Conservation (phyloP, 2,797 vertebrate species). For the Peromyscus aztecus region DNA sequence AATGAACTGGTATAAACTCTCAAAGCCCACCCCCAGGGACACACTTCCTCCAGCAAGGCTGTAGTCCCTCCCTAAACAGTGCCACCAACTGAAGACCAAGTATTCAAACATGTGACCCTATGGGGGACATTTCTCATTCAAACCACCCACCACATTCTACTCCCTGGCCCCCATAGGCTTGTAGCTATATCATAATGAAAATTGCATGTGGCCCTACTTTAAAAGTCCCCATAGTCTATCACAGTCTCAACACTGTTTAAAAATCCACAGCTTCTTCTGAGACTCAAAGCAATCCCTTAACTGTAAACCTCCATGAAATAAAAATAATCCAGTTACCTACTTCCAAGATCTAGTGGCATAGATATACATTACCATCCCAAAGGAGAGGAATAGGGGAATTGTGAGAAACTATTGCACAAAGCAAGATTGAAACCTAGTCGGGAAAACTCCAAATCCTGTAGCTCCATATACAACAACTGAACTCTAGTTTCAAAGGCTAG, state of each 20-base stretch:
- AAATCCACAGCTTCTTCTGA: background rate
- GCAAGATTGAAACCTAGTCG: background rate
- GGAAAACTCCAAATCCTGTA: background rate
- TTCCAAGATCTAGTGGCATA: background rate
- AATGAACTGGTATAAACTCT: background rate
- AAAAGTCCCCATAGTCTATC: background rate
- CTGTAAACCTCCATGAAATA: background rate
- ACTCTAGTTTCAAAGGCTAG: background rate
- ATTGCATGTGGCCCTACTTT: background rate
- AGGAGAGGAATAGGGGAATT: background rate
- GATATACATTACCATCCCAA: background rate
- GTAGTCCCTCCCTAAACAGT: background rate
- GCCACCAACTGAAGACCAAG: background rate
- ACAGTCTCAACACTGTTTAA: background rate
- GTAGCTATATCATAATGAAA: background rate
- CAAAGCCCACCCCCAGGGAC: background rate
- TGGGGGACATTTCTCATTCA: background rate
- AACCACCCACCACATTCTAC: background rate
- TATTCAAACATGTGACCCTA: background rate
- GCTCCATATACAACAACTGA: background rate
- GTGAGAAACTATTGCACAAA: background rate
- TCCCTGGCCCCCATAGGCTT: background rate
- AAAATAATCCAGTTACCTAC: background rate
- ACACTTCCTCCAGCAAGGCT: background rate
- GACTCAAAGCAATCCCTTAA: background rate